Evolutionary conservation across 2,888 invertebrate species (phyloP).

Genomic region (Cephonodes hylas): DNA sequence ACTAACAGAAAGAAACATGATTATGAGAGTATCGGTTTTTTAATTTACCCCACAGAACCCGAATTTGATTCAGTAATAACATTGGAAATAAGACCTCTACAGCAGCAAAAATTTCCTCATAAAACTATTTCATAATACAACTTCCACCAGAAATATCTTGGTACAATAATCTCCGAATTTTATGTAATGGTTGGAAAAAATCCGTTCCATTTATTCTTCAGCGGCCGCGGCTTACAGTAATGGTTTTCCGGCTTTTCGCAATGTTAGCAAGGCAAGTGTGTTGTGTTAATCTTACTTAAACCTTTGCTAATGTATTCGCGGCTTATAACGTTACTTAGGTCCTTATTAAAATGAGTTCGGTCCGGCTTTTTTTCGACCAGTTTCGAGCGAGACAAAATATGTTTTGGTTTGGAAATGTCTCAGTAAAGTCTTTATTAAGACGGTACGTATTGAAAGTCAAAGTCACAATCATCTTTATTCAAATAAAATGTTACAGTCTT

Average conservation of each 20-base stretch:
- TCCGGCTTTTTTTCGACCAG: neutral
- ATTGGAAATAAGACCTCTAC: neutral
- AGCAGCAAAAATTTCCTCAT: neutral
- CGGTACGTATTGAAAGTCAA: too few species aligned
- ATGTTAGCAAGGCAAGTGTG: neutral
- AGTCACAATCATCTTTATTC: too few species aligned
- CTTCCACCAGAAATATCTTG: neutral
- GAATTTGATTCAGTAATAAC: too few species aligned
- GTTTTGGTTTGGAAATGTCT: too few species aligned
- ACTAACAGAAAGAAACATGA: too few species aligned
- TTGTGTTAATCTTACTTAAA: neutral
- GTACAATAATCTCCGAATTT: slow-evolving; percentile 1
- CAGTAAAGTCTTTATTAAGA: too few species aligned
- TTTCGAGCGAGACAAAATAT: neutral
- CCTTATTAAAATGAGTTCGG: neutral
- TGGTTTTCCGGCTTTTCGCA: neutral
- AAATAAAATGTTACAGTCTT: too few species aligned
- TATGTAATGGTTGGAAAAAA: neutral
- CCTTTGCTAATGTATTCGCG: neutral
- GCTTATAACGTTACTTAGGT: neutral
- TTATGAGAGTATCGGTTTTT: too few species aligned
- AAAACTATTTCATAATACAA: neutral
- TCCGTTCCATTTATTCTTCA: slow-evolving; percentile 5
- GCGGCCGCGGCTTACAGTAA: neutral
- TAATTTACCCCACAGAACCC: too few species aligned